Evolutionary conservation across 2,113 vertebrate species (phyloP), one percentile per base, ranked within the genome.

Genomic region (Cephalophus harveyi): DNA sequence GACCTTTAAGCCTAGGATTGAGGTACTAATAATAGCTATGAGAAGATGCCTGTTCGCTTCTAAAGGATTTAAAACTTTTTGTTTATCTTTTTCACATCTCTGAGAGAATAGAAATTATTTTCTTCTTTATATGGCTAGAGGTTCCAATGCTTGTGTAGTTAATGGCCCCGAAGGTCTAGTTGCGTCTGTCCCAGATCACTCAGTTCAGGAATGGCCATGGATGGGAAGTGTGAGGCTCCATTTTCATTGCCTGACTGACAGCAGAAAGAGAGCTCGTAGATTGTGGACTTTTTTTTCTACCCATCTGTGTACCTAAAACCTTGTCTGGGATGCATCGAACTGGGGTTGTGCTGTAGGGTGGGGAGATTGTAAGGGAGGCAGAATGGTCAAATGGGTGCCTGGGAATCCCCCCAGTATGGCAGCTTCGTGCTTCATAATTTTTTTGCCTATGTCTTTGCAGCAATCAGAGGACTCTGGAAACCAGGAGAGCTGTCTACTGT

Each of bases 391-490:
- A 33, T 87, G 54, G 85, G 88, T 95, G 46, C 57, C 89, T 87
- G 36, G 48, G 87, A 89, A 71, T 12, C 2, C 16, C 67, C 71
- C 55, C 5, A 3, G 52, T 74, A 25, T 0, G 8, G 54, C 28
- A 71, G 8, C 30, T 95, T 97, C 74, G 11, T 90, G 85, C 95
- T 88, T 96, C 93, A 97, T 88, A 96, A 97, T 97, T 87, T 91
- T 95, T 95, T 46, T 43, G 27, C 50, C 83, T 97, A n/a, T 98
- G 91, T 98, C 91, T 97, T 97, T 97, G 67, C 98, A 98, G 98
- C 64, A 4, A 30, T 94, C 97, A 60, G 30, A 96, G 74, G 95
- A 97, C 52, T 84, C 89, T 3, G 28, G 78, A 97, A 92, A 52
- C 91, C 76, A 23, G 67, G 91, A 97, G 71, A 97, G 46, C 94